Percentiles rank a stretch among this genome's conserved stretches.
These are phyloP conservation scores for Engystomops pustulosus DNA, from an alignment of 2,113 vertebrate species.

Conservation along the genomic window DNA sequence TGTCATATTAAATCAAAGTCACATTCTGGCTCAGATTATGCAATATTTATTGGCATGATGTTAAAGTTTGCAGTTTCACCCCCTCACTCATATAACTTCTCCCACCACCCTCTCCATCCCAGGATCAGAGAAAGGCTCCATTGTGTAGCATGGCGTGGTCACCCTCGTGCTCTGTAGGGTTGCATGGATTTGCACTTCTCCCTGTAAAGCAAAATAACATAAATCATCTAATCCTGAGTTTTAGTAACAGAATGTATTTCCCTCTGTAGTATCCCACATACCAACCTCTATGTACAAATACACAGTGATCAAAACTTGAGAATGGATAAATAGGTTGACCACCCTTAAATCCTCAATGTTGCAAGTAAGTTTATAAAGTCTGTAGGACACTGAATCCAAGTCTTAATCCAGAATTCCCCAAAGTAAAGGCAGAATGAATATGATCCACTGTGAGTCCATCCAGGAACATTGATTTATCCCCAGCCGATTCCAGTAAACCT, in stretches of 20 bases:
- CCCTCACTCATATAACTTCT: neutral
- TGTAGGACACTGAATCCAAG: slow-evolving; percentile 1
- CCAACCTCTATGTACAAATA: neutral
- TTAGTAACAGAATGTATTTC: neutral
- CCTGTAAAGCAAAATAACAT: slow-evolving; percentile 13
- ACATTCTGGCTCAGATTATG: neutral
- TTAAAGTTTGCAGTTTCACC: neutral
- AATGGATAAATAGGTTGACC: neutral
- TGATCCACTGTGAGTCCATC: slow-evolving; percentile 15
- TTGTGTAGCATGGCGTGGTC: slow-evolving; percentile 34
- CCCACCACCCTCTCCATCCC: neutral
- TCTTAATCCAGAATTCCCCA: slow-evolving; percentile 24
- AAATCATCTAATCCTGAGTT: neutral
- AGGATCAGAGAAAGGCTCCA: slow-evolving; percentile 2
- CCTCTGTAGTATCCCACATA: neutral
- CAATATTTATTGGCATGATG: neutral
- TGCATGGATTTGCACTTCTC: slow-evolving; percentile 16
- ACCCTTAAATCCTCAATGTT: neutral
- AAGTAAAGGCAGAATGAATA: slow-evolving; percentile 8
- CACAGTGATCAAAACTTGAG: neutral
- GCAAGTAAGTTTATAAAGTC: neutral
- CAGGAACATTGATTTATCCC: slow-evolving; percentile 9
- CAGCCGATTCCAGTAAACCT: slow-evolving; percentile 35
- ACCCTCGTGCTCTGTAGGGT: slow-evolving; percentile 18
- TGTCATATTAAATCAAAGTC: too few relatives aligned